phyloP scores from a whole-genome alignment of 2,888 invertebrate genomes.

The Brachyptera risi region DNA sequence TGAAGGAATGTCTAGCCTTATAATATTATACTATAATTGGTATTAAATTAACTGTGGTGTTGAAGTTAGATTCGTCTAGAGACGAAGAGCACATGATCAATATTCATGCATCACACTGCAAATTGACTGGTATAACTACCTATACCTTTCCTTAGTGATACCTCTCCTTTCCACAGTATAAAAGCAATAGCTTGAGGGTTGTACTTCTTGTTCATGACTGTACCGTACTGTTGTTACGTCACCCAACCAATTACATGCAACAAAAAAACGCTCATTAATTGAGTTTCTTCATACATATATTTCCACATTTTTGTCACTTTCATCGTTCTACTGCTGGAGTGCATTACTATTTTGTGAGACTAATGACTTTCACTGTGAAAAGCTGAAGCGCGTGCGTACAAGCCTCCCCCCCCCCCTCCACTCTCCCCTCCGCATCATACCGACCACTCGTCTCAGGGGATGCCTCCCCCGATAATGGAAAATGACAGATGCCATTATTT shows the following conservation, averaged over 20 bases:
- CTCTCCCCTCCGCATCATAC: not conserved
- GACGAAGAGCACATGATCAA: too few relatives aligned
- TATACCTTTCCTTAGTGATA: too few relatives aligned
- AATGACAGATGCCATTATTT: slow-evolving; percentile 51
- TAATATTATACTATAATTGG: too few relatives aligned
- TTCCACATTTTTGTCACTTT: slow-evolving; percentile 16
- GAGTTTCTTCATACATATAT: not conserved
- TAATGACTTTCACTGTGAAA: slow-evolving; percentile 13
- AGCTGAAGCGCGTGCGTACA: not conserved
- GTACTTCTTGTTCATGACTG: too few relatives aligned
- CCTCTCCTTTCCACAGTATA: too few relatives aligned
- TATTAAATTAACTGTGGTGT: too few relatives aligned
- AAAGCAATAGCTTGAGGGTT: too few relatives aligned
- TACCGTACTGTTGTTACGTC: not conserved
- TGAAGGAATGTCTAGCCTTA: too few relatives aligned
- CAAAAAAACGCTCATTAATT: slow-evolving; percentile 1
- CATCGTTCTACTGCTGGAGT: not conserved
- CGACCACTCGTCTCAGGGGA: slow-evolving; percentile 9
- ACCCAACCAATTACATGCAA: slow-evolving; percentile 2
- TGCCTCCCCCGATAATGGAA: slow-evolving; percentile 44
- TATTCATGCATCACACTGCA: too few relatives aligned
- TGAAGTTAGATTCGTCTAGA: too few relatives aligned
- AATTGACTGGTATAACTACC: too few relatives aligned
- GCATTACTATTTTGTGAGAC: slow-evolving; percentile 16
- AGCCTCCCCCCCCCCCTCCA: not conserved